Conservation (phyloP, 2,797 vertebrate species). For the Galago senegalensis region DNA sequence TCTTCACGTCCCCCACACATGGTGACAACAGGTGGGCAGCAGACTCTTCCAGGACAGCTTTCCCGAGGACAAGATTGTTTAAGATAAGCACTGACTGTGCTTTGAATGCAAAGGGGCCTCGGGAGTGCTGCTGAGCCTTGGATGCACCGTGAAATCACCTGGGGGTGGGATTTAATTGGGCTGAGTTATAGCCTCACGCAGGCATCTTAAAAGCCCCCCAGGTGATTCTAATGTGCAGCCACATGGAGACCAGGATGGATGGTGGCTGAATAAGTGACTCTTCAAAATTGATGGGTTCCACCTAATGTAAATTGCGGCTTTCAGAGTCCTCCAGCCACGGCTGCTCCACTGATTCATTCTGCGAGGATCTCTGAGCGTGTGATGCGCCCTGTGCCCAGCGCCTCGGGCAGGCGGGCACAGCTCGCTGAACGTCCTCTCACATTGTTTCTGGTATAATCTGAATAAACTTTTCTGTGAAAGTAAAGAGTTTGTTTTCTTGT, state of each 20-base stretch:
- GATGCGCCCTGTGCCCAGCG: not conserved
- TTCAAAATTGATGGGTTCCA: not conserved
- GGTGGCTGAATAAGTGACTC: not conserved
- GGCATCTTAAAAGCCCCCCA: not conserved
- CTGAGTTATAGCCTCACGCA: not conserved
- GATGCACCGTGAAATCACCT: not conserved
- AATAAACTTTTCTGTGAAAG: slow-evolving; percentile 4
- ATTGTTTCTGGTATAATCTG: not conserved
- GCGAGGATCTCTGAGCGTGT: not conserved
- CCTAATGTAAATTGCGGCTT: not conserved
- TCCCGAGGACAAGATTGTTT: not conserved
- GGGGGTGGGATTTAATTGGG: not conserved
- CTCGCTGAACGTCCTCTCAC: not conserved
- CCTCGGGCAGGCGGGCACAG: not conserved
- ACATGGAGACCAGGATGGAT: not conserved
- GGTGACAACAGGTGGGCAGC: not conserved
- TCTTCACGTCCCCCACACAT: not conserved
- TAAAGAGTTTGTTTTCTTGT: not conserved
- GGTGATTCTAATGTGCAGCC: not conserved
- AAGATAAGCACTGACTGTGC: not conserved
- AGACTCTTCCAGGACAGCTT: not conserved
- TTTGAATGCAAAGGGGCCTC: not conserved
- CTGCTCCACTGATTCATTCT: not conserved
- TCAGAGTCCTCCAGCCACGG: not conserved
- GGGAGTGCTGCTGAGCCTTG: not conserved